Conservation (phyloP, 2,888 invertebrate genomes). For the Dioctria linearis region DNA sequence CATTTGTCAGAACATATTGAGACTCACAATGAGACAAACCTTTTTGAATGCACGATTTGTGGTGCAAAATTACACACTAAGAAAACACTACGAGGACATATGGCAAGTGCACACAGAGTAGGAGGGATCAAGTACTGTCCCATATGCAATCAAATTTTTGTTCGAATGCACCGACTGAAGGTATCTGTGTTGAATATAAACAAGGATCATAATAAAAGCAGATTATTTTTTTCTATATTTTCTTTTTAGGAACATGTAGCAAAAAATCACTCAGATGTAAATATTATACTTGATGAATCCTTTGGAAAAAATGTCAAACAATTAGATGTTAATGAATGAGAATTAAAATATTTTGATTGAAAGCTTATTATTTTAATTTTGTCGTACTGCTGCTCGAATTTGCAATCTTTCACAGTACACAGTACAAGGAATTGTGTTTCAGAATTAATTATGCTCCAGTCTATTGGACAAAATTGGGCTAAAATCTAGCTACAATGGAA, state of each 20-base stretch:
- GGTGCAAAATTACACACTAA: constrained; percentile 28
- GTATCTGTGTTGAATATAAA: constrained; percentile 4
- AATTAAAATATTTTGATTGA: too few species aligned
- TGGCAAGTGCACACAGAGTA: constrained; percentile 28
- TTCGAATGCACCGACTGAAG: constrained; percentile 1
- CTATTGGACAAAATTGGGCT: too few species aligned
- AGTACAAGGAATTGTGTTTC: too few species aligned
- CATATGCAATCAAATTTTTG: constrained; percentile 17
- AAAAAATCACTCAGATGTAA: constrained; percentile 5
- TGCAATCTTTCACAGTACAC: too few species aligned
- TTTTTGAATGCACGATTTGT: constrained; percentile 25
- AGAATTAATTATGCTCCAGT: too few species aligned
- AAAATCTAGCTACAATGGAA: too few species aligned
- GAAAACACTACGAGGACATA: constrained; percentile 33
- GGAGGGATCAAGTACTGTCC: constrained; percentile 7
- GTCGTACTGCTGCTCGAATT: too few species aligned
- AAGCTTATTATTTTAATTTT: too few species aligned
- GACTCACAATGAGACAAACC: constrained; percentile 39
- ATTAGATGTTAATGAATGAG: too few species aligned
- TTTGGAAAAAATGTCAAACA: too few species aligned
- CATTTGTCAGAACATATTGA: constrained; percentile 43
- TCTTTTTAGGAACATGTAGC: constrained; percentile 13
- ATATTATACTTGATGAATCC: too few species aligned
- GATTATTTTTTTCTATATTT: background rate
- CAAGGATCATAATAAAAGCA: too few species aligned